These are phyloP conservation scores for Ditylenchus weischeri DNA, from an alignment of 2,888 invertebrate species.

Conservation along the genomic window DNA sequence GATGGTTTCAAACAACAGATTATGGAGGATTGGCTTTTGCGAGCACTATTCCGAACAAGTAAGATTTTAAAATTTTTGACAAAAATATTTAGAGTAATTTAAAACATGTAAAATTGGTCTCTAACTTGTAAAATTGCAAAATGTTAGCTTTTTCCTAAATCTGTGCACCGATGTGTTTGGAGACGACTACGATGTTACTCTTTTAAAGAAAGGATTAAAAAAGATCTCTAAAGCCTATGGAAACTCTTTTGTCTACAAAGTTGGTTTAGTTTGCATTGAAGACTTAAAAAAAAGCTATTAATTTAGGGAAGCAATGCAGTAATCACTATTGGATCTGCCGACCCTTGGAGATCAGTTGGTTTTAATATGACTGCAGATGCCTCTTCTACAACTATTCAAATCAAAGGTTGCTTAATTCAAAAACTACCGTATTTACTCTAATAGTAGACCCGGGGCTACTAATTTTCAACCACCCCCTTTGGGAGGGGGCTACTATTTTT, in stretches of 20 bases:
- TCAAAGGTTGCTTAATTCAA: no score
- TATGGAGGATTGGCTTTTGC: slow-evolving; percentile 5
- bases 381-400: neutral
- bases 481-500: no score
- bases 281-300: neutral
- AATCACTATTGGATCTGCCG: neutral
- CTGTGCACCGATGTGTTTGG: neutral
- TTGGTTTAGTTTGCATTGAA: neutral
- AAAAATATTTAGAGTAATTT: neutral
- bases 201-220: neutral
- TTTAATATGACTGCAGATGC: neutral
- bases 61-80: neutral
- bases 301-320: neutral
- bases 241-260: slow-evolving; percentile 1
- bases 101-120: neutral
- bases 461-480: no score
- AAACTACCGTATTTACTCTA: no score
- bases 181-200: neutral
- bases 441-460: no score
- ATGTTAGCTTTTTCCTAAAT: neutral
- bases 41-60: slow-evolving; percentile 6
- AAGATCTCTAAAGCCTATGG: neutral
- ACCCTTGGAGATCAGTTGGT: neutral
- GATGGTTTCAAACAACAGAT: slow-evolving; percentile 8
- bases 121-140: no score